A percentile compares a stretch with the other conserved stretches of the same genome.
Conservation (phyloP, 2,888 invertebrate species). For the Athetis lepigone region DNA sequence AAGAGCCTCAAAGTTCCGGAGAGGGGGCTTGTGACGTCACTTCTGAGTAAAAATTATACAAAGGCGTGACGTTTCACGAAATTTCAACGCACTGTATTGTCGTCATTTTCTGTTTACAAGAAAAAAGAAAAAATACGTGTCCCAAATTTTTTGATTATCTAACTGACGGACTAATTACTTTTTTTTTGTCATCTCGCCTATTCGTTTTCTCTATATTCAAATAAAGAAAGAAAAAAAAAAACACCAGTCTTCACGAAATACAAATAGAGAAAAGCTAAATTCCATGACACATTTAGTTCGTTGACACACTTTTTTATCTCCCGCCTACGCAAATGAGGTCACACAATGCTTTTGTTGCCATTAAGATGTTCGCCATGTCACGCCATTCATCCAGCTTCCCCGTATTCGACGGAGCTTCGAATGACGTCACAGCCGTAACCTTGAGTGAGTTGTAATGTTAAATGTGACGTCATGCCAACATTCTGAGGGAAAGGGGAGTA, state of each 20-base stretch:
- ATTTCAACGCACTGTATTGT: no score
- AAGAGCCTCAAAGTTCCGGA: no score
- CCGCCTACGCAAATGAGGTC: neutral
- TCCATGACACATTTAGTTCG: neutral
- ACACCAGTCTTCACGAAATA: neutral
- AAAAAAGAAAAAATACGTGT: no score
- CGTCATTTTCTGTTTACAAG: no score
- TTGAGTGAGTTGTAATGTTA: constrained; percentile 15
- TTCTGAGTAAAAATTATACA: no score
- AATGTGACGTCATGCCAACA: constrained; percentile 32
- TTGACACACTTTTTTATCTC: neutral
- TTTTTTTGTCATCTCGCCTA: no score
- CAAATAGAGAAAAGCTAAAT: neutral
- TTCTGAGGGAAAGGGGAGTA: neutral
- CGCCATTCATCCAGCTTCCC: constrained; percentile 5
- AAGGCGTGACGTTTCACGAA: no score
- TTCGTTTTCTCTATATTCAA: no score
- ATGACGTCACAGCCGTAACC: constrained; percentile 34
- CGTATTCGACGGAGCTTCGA: constrained; percentile 1
- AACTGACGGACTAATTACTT: no score
- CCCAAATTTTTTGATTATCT: no score
- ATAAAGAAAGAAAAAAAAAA: no score
- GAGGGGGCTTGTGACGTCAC: no score
- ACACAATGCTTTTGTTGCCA: neutral
- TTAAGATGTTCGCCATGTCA: neutral